Base-by-base conservation (phyloP, 2,113 vertebrate genomes). In the Trinectes maculatus region DNA sequence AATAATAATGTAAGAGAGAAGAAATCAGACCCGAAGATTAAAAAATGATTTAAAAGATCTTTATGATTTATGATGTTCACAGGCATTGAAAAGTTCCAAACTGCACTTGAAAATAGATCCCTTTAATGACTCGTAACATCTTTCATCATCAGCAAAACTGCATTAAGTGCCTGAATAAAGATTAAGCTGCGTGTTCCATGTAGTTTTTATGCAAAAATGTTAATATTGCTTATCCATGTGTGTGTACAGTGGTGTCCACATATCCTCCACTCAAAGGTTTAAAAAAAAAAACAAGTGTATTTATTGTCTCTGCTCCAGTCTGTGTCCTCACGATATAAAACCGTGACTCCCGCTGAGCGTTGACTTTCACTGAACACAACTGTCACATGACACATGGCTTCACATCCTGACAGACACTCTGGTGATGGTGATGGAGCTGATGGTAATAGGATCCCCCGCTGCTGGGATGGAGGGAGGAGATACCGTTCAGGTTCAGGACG, bases 321-420 rank as follows among this genome's bases (percentile, higher is more conserved):
- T 21, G 40, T 40, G 10, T 8, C 22, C 8, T 25, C 21, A 34
- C 1, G 24, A 29, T 33, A 24, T 19, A 3, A 44, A 53, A 53
- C 1, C 6, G 13, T 24, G 8, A 25, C 7, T 60, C 48, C 29
- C 22, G 15, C 28, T 10, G 48, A 48, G 12, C 22, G 15, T 1
- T 46, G 3, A 8, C n/a, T n/a, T n/a, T n/a, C n/a, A n/a, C n/a
- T n/a, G n/a, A n/a, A n/a, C n/a, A n/a, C n/a, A n/a, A 54, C 39
- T 9, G 87, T 96, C 92, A 99, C 94, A 98, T 98, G 22, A 99
- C 95, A 3, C 97, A 98, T 10, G 97, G 96, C 87, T 99, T 99
- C 51, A 98, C 96, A 73, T 99, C 97, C 74, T 98, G 96, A 63
- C 95, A 98, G 77, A 95, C 92, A 29, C 94, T 95, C 68, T 99